Base-by-base conservation (phyloP, 2,113 vertebrate genomes). In the Uria aalge region DNA sequence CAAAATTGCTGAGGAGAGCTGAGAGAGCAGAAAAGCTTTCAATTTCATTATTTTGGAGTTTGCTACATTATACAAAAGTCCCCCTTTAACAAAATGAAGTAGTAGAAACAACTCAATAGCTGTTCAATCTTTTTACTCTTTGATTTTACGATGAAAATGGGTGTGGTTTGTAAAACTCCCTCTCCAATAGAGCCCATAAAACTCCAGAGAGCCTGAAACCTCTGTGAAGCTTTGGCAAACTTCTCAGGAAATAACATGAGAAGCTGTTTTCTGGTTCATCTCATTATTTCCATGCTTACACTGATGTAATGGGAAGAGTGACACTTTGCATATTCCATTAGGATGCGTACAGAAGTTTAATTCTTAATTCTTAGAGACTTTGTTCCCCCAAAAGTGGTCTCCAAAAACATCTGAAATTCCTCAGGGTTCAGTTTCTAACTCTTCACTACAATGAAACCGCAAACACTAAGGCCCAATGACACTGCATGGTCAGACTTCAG, bases 251-350 rank as follows among this genome's bases (percentile, higher is more conserved):
- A 94, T 94, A 96, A 94, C 81, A 57, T 87, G 79, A 93, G 90
- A 91, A 94, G 57, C 74, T 90, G 73, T 68, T 95, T 90, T 97
- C 57, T 97, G 91, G 80, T 95, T 91, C 96, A 91, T 95, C 91
- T 94, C 91, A 91, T 87, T 91, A 95, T 96, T 97, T 97, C 94
- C 96, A 90, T 85, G 69, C 83, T 94, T 73, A 60, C 80, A 91
- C 91, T 97, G 94, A 96, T 87, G 97, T 95, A 95, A 96, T 85
- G 95, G 97, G 95, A 94, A 79, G 88, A 94, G 69, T 66, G 81
- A 95, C 92, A 95, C 69, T 91, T 91, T 34, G 67, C 32, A 66
- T 97, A 90, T 85, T 85, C 80, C 94, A 92, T 85, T 60, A 95
- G 94, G 53, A 96, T 66, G 94, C 0, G 3, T 45, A 89, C 27